These are phyloP conservation scores for Hucho hucho DNA, from an alignment of 2,113 vertebrate genomes.

Conservation along the genomic window DNA sequence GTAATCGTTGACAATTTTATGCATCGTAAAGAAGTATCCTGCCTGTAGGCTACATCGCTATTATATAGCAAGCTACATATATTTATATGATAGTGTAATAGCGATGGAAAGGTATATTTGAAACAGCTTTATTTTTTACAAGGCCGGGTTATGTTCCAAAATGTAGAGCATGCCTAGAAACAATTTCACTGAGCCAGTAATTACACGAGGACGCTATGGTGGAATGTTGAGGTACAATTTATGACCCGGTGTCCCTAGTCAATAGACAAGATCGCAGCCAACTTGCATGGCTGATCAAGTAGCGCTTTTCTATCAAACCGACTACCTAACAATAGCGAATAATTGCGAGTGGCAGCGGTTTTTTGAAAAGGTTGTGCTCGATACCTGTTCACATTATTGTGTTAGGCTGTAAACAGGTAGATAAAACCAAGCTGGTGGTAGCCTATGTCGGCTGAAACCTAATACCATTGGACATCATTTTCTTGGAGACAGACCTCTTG, in stretches of 20 bases:
- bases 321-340: background rate
- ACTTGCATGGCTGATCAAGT: slow-evolving; percentile 38
- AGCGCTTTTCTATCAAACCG: slow-evolving; percentile 17
- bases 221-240: slow-evolving; percentile 72
- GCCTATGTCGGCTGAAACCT: slow-evolving; percentile 8
- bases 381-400: slow-evolving; percentile 42
- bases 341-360: background rate
- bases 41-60: too few species aligned
- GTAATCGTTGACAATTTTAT: slow-evolving; percentile 43
- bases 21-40: slow-evolving; percentile 43
- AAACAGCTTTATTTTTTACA: slow-evolving; percentile 28
- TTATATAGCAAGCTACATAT: slow-evolving; percentile 24
- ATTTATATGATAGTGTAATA: slow-evolving; percentile 3
- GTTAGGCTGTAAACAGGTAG: slow-evolving; percentile 52
- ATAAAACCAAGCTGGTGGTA: slow-evolving; percentile 22
- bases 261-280: slow-evolving; percentile 64
- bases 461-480: slow-evolving; percentile 30
- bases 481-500: slow-evolving; percentile 10
- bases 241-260: slow-evolving; percentile 75
- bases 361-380: slow-evolving; percentile 22
- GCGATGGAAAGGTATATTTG: slow-evolving; percentile 56
- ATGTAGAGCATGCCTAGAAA: slow-evolving; percentile 18
- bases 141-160: slow-evolving; percentile 18
- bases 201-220: slow-evolving; percentile 61
- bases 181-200: slow-evolving; percentile 45